phyloP scores from a whole-genome alignment of 2,113 vertebrate species.

The Monarcha castaneiventris region DNA sequence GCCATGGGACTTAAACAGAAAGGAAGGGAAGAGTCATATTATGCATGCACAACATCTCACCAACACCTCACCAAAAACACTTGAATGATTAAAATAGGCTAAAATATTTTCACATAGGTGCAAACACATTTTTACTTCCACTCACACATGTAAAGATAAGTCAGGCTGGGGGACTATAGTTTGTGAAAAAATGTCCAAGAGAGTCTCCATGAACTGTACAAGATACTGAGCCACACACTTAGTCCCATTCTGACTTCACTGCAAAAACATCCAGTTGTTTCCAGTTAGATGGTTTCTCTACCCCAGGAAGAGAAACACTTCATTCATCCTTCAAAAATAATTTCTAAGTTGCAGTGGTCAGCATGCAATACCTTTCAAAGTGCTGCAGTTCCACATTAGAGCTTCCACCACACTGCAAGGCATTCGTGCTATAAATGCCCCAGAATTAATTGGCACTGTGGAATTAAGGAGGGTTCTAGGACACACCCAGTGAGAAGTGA shows the following conservation, averaged over 20 bases:
- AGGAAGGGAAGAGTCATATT: background rate
- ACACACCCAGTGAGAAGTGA: background rate
- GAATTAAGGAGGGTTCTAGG: background rate
- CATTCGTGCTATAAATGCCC: background rate
- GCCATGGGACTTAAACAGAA: background rate
- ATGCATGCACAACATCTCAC: background rate
- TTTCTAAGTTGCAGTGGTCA: background rate
- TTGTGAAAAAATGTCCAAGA: background rate
- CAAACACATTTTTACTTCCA: background rate
- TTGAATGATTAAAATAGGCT: background rate
- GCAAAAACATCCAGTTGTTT: background rate
- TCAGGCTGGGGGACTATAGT: background rate
- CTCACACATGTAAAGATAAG: background rate
- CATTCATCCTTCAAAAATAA: background rate
- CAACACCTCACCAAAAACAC: background rate
- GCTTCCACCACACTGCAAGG: background rate
- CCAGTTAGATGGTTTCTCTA: background rate
- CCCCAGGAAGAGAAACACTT: background rate
- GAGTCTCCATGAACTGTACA: background rate
- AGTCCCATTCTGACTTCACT: background rate
- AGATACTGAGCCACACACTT: background rate
- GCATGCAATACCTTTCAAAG: background rate
- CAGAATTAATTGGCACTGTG: background rate
- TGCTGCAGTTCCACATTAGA: background rate
- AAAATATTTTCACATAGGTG: background rate